Evolutionary conservation across 1,140 invertebrate species (phyloP), one percentile per base, ranked within the genome.

Genomic region (Scaptomyza pallida): DNA sequence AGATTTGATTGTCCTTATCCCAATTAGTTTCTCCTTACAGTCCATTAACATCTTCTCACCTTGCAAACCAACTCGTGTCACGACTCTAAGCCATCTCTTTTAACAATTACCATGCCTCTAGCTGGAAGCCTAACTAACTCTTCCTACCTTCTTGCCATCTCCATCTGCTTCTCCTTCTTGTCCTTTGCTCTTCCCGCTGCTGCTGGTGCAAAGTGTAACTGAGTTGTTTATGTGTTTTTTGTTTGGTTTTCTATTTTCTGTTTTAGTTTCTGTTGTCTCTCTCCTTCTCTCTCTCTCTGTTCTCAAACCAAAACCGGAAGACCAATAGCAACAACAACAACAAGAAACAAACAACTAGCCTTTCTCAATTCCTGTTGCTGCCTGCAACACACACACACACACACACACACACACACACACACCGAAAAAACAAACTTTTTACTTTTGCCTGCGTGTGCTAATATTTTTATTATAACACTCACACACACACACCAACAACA

Each of bases 221-320:
- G 81, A 85, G 81, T 85, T 85, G 81, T 85, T 85, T 85, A 85
- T 85, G 81, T 77, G 57, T 55, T 77, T 70, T 65, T 62, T 67
- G 54, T 68, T 65, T 59, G 50, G 59, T 63, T 56, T 35, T 57
- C 19, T 50, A 16, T 43, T 44, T 52, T 45, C 48, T 50, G 45
- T 40, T 65, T 50, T 51, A 26, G 51, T 44, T 50, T 56, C 21
- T 44, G 17, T 63, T 64, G 65, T 44, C 51, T 56, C 21, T 33
- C 30, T 33, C 10, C 23, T 1, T 5, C 23, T 26, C 23, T 26
- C 23, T 30, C 6, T 30, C 26, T 30, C n/a, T n/a, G 3, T 47
- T 9, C 43, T 60, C 56, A 48, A 10, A 23, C 56, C 41, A 55
- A 30, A 6, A 30, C 19, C 65, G 57, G 43, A 69, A 62, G 41